phyloP scores from a whole-genome alignment of 2,113 vertebrate genomes.

The Notiomystis cincta region DNA sequence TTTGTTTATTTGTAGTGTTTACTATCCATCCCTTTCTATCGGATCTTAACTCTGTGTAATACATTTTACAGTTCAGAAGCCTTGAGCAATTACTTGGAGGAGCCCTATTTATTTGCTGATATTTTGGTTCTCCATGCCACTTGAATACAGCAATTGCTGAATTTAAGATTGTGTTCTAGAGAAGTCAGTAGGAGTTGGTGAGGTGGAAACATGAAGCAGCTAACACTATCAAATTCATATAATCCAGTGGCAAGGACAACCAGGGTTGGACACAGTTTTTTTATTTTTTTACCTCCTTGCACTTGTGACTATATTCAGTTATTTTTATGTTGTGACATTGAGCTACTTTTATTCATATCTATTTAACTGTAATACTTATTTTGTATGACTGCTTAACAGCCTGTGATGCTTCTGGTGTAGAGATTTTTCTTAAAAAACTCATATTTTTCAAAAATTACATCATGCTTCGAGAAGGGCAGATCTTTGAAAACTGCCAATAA shows the following conservation, averaged over 20 bases:
- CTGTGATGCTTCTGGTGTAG: background rate
- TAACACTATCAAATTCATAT: background rate
- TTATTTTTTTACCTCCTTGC: background rate
- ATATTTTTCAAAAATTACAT: background rate
- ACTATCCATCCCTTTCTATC: background rate
- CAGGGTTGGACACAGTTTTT: background rate
- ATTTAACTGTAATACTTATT: background rate
- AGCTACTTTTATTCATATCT: background rate
- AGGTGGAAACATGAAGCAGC: background rate
- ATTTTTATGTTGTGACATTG: background rate
- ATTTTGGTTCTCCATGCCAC: background rate
- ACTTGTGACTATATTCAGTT: background rate
- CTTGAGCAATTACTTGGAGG: background rate
- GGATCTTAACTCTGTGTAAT: background rate
- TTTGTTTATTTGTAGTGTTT: background rate
- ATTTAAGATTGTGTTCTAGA: background rate
- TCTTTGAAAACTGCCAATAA: background rate
- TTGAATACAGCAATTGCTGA: background rate
- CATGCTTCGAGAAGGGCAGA: background rate
- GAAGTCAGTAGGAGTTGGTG: background rate
- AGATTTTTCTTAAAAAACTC: background rate
- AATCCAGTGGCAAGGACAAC: background rate
- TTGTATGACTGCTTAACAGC: background rate
- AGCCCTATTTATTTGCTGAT: background rate
- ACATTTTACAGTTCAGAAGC: background rate